Evolutionary conservation across 2,797 vertebrate species (phyloP).

Genomic region (Protosalanx chinensis): DNA sequence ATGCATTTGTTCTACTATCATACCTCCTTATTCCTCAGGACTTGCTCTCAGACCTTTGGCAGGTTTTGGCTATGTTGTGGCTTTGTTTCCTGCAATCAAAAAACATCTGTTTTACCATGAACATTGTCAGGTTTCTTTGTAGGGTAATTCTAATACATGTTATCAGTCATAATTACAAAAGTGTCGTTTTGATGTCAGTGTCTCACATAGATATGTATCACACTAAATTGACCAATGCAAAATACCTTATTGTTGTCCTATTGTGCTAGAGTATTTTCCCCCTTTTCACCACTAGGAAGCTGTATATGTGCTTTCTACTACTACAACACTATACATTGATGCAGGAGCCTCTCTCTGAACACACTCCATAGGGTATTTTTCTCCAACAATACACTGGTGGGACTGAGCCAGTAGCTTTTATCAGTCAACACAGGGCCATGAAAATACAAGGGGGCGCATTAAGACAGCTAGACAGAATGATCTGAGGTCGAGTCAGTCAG

Average conservation of each 20-base stretch:
- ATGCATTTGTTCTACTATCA: no score
- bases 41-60: not conserved
- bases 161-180: no score
- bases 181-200: no score
- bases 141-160: not conserved
- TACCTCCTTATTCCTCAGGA: no score
- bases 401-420: not conserved
- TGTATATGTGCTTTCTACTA: constrained; percentile 54
- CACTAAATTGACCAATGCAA: not conserved
- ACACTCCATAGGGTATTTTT: constrained; percentile 20
- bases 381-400: constrained; percentile 12
- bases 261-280: constrained; percentile 31
- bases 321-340: not conserved
- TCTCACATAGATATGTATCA: not conserved
- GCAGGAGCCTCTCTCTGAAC: constrained; percentile 12
- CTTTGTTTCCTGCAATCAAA: not conserved
- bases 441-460: not conserved
- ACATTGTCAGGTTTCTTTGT: not conserved
- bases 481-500: not conserved
- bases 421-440: constrained; percentile 5
- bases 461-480: not conserved
- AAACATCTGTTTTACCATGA: not conserved
- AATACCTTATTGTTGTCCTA: not conserved
- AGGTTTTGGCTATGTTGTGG: not conserved
- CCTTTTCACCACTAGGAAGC: constrained; percentile 52